Evolutionary conservation across 1,140 invertebrate species (phyloP).

Genomic region (Sitophilus oryzae): DNA sequence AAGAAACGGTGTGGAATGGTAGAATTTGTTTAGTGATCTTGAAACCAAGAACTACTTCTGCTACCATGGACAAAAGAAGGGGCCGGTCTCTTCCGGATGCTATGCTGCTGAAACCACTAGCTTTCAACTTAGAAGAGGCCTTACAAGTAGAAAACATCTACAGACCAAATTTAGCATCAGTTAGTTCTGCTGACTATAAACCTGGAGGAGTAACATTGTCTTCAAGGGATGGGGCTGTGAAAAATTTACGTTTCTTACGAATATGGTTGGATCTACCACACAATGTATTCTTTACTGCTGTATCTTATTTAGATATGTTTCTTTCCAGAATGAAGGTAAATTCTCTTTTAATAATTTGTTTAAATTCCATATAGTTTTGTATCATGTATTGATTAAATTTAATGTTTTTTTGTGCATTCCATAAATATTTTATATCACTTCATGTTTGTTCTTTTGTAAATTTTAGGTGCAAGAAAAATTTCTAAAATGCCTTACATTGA

Average conservation of each 20-base stretch:
- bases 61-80: slow-evolving; percentile 33
- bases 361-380: not conserved
- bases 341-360: not conserved
- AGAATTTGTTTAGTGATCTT: slow-evolving; percentile 17
- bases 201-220: slow-evolving; percentile 29
- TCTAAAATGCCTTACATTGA: slow-evolving; percentile 31
- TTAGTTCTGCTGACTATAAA: slow-evolving; percentile 24
- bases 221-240: slow-evolving; percentile 26
- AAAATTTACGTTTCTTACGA: slow-evolving; percentile 26
- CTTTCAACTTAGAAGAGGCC: slow-evolving; percentile 30
- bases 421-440: slow-evolving; percentile 10
- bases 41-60: slow-evolving; percentile 9
- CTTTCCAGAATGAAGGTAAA: slow-evolving; percentile 30
- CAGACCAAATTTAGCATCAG: slow-evolving; percentile 26
- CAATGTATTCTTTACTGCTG: slow-evolving; percentile 27
- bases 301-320: slow-evolving; percentile 30
- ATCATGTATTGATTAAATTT: slow-evolving; percentile 4
- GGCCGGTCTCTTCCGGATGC: slow-evolving; percentile 33
- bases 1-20: slow-evolving; percentile 28
- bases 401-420: slow-evolving; percentile 3
- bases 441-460: not conserved
- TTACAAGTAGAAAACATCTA: slow-evolving; percentile 25
- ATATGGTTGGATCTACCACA: slow-evolving; percentile 33
- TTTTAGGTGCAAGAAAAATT: slow-evolving; percentile 33
- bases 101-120: slow-evolving; percentile 26